Evolutionary conservation across 2,113 vertebrate genomes (phyloP).

Genomic region (Eulemur macaco): DNA sequence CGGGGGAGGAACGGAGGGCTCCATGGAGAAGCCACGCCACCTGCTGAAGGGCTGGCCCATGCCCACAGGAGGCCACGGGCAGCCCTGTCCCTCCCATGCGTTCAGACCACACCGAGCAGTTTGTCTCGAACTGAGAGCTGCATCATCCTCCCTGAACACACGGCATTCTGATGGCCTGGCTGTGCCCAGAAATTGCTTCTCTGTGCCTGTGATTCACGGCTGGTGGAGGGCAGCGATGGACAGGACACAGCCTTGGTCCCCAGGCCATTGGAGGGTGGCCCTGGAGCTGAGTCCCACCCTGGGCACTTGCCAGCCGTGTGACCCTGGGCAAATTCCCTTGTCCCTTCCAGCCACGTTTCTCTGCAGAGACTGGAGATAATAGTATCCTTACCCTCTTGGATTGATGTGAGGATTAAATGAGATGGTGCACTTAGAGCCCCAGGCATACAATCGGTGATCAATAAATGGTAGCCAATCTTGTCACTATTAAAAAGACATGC

Average conservation of each 20-base stretch:
- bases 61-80: not conserved
- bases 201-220: not conserved
- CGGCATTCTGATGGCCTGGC: fast-evolving
- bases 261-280: fast-evolving
- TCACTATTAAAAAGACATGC: not conserved
- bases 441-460: not conserved
- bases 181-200: not conserved
- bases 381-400: not conserved
- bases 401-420: not conserved
- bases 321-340: not conserved
- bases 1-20: not conserved
- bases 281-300: not conserved
- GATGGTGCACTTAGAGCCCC: too few relatives aligned
- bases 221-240: not conserved
- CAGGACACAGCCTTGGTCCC: not conserved
- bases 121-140: not conserved
- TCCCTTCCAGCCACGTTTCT: not conserved
- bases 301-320: too few relatives aligned
- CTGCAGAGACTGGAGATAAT: not conserved
- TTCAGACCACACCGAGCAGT: not conserved
- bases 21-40: not conserved
- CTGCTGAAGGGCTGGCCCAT: not conserved
- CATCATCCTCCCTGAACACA: not conserved
- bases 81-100: fast-evolving
- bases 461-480: not conserved